Percentiles rank a stretch among this genome's conserved stretches.
phyloP scores from a whole-genome alignment of 2,113 vertebrate species.

The Ptyas mucosa region DNA sequence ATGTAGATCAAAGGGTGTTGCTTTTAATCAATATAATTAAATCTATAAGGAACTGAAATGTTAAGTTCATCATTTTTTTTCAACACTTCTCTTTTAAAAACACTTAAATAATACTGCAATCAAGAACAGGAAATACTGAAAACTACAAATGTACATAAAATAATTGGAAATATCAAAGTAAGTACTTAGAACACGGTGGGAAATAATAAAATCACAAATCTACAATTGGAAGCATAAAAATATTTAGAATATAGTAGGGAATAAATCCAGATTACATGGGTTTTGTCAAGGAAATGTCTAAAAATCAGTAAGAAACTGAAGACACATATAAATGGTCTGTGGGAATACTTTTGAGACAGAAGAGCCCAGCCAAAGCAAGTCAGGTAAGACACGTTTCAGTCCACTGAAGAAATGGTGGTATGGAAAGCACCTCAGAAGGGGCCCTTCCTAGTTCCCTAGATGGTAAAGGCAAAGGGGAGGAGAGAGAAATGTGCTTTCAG shows the following conservation, averaged over 20 bases:
- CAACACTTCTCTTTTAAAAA: neutral
- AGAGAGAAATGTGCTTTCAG: neutral
- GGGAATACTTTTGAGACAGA: neutral
- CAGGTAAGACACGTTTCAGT: neutral
- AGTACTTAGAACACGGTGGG: neutral
- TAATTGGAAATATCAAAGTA: neutral
- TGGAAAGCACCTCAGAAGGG: neutral
- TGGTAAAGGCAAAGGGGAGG: neutral
- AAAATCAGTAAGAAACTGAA: neutral
- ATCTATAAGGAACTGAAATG: constrained; percentile 3
- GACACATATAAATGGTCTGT: neutral
- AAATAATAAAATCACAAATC: neutral
- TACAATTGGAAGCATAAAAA: neutral
- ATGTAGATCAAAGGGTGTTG: neutral
- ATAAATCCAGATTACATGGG: neutral
- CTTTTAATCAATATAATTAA: constrained; percentile 10
- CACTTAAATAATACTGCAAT: neutral
- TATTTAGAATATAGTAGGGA: neutral
- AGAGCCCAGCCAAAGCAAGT: neutral
- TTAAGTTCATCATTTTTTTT: neutral
- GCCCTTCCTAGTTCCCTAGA: neutral
- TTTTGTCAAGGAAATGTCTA: neutral
- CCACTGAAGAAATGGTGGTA: neutral
- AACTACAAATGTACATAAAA: neutral
- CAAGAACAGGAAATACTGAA: neutral